Evolutionary conservation across 2,888 invertebrate genomes (phyloP), one percentile per base, ranked within the genome.

Genomic region (Mechanitis messenoides): DNA sequence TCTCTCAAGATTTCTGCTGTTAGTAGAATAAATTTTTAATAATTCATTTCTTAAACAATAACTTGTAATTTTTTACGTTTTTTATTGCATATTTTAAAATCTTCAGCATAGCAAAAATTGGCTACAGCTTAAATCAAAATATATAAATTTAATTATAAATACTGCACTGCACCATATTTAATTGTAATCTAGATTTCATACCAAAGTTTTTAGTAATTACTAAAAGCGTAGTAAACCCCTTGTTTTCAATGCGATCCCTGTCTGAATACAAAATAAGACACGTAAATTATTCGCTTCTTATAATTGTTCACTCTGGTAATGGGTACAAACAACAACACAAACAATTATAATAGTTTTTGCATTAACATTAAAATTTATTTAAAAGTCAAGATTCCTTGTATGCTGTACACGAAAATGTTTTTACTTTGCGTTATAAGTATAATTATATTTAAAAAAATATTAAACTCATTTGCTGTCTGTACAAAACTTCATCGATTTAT

Each of bases 231-330:
- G 20, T 31, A 9, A 31, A 31, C 1, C 31, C 31, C 31, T 9
- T 9, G 20, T 47, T n/a, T 11, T 20, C 9, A 31, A 9, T 9
- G 31, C 50, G 50, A 58, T 35, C 62, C 62, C 62, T 55, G 42
- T 56, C 53, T 58, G 47, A 65, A 60, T 54, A 56, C 50, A 42
- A 58, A 58, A 56, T 56, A 58, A 62, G 54, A 60, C 60, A 60
- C 55, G 57, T 50, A 47, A 58, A 65, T 62, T 54, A 65, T 65
- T 60, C 58, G 58, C 56, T 58, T 62, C 60, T 62, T 31, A 50
- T 50, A 50, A 62, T 65, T 65, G 65, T 58, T 62, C 56, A 60
- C 58, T 45, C 58, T 9, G 4, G 20, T 45, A 62, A 31, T 45
- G 55, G 45, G 33, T 38, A 59, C 38, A n/a, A 55, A 59, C 42